phyloP scores from a whole-genome alignment of 2,888 invertebrate genomes.

The Allacma fusca region DNA sequence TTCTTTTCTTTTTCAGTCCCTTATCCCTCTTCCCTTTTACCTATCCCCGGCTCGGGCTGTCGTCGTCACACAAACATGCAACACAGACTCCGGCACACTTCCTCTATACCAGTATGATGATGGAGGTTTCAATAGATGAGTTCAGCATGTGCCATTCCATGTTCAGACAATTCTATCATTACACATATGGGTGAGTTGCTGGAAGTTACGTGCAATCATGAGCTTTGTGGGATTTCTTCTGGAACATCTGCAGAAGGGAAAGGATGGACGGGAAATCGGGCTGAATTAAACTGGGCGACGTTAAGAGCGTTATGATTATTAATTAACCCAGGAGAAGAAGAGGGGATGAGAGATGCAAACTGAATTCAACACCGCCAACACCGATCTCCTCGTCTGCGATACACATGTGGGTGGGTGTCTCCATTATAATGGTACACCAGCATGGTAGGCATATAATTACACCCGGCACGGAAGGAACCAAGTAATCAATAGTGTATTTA shows the following conservation, averaged over 20 bases:
- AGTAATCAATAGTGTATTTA: background rate
- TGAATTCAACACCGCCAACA: background rate
- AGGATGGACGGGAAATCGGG: background rate
- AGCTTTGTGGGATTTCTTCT: background rate
- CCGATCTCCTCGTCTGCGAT: background rate
- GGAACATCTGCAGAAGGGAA: background rate
- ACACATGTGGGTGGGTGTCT: background rate
- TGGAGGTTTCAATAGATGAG: too few species aligned
- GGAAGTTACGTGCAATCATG: too few species aligned
- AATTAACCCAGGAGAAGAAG: background rate
- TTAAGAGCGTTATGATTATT: constrained; percentile 2
- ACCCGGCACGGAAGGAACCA: background rate
- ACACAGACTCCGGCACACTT: too few species aligned
- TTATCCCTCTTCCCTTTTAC: too few species aligned
- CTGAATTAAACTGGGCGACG: background rate
- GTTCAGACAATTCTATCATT: too few species aligned
- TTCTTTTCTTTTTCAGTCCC: too few species aligned
- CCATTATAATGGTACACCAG: background rate
- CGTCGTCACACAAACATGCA: too few species aligned
- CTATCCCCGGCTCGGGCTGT: too few species aligned
- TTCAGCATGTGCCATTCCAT: too few species aligned
- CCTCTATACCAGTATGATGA: too few species aligned
- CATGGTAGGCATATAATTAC: background rate
- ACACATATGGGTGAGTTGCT: too few species aligned
- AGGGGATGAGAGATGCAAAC: background rate